Base-by-base conservation (phyloP, 64 coral and sea anemone species). In the Pachyseris speciosa region DNA sequence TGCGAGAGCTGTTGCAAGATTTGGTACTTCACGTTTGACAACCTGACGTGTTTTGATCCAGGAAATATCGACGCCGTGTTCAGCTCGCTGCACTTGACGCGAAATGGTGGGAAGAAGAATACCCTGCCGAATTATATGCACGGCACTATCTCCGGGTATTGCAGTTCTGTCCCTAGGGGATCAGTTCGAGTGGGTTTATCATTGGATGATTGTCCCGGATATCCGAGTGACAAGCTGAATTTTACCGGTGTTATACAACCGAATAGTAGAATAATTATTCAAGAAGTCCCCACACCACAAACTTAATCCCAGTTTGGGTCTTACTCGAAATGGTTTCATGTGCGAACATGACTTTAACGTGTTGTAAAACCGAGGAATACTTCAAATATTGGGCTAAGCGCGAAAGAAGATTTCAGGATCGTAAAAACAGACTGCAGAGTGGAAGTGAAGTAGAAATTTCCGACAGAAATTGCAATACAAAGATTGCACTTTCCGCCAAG, bases 21-120 rank as follows among this genome's bases (percentile, higher is more conserved):
- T 16, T 96, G 94, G 94, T 74, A 93, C 68, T 96, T 96, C 85
- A 89, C 85, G 20, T 88, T 96, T 28, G 88, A 96, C 87, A 91
- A 86, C 68, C 24, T 68, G 74, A 75, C 91, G 38, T 96, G 94
- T 36, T 86, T 84, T 17, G 80, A 85, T 37, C 94, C 94, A 53
- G 90, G 76, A 19, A 45, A 66, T 15, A 66, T 96, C 33, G 41
- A 87, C 37, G 94, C 94, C 5, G 90, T 93, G 10, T 93, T 88
- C 43, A 88, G 85, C 52, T 76, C 75, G 20, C 44, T 93, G 42
- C 50, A 90, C 51, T 83, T 96, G 59, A 30, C 80, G 15, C 30
- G 87, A 58, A 75, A 73, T 58, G 90, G 50, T 37, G 64, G 68
- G 27, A 61, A 61, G 47, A 60, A 77, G 9, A 96, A 89, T 57